These are phyloP conservation scores for Vultur gryphus DNA, from an alignment of 2,797 vertebrate species.

Conservation along the genomic window DNA sequence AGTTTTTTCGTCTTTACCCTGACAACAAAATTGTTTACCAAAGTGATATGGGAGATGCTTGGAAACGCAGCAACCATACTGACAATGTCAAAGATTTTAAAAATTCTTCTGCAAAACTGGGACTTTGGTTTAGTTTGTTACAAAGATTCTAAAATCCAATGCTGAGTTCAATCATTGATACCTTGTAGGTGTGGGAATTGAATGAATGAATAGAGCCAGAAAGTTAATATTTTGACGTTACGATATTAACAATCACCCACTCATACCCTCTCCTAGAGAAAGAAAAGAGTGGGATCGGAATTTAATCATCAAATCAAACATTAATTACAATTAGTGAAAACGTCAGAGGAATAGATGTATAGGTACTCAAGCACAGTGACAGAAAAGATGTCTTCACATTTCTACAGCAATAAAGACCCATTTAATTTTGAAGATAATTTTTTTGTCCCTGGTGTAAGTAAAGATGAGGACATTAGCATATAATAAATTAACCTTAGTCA, in stretches of 20 bases:
- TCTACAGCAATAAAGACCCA: neutral
- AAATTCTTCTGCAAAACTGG: neutral
- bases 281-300: neutral
- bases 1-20: neutral
- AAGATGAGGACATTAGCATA: neutral
- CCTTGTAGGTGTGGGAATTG: neutral
- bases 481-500: neutral
- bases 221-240: neutral
- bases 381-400: neutral
- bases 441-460: neutral
- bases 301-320: neutral
- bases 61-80: neutral
- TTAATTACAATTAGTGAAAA: constrained; percentile 20
- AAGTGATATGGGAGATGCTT: neutral
- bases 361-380: neutral
- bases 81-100: neutral
- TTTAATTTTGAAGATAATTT: neutral
- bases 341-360: neutral
- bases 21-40: neutral
- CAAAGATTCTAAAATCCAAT: neutral
- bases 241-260: neutral
- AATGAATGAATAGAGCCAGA: neutral
- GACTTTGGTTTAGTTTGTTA: neutral
- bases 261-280: neutral
- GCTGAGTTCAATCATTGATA: neutral